Conservation (phyloP, 2,113 vertebrate species). For the Cercocebus atys region DNA sequence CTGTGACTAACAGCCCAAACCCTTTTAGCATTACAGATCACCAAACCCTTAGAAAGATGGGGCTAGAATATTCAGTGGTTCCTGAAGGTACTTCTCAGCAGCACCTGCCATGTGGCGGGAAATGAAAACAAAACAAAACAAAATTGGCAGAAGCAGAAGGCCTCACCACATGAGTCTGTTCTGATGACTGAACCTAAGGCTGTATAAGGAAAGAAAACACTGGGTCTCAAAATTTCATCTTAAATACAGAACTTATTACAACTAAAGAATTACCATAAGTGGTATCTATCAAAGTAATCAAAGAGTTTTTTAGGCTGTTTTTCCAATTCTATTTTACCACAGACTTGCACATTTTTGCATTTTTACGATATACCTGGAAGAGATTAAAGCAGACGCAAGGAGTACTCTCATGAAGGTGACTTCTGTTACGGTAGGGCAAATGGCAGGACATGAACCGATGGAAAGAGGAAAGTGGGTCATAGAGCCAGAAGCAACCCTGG, state of each 20-base stretch:
- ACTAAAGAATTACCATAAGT: background rate
- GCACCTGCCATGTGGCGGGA: slow-evolving; percentile 20
- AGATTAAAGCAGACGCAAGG: slow-evolving; percentile 9
- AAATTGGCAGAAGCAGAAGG: background rate
- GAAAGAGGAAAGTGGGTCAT: slow-evolving; percentile 27
- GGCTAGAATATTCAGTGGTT: background rate
- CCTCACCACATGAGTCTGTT: background rate
- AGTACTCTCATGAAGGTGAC: slow-evolving; percentile 21
- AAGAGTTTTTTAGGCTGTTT: background rate
- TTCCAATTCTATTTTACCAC: background rate
- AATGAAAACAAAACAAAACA: slow-evolving; percentile 35
- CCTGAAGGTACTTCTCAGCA: slow-evolving; percentile 31
- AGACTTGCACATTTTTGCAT: background rate
- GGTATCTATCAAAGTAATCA: slow-evolving; percentile 2
- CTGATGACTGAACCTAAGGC: background rate
- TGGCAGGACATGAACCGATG: background rate
- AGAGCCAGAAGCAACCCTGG: slow-evolving; percentile 38
- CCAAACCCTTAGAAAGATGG: background rate
- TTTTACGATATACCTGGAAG: slow-evolving; percentile 54
- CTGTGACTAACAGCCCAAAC: background rate
- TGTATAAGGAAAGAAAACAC: background rate
- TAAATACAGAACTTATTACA: background rate
- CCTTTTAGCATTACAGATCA: background rate
- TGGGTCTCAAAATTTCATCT: background rate
- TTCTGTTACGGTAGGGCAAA: background rate